Evolutionary conservation across 92 coral and sea anemone genomes (phyloP).

Genomic region (Montipora capitata): DNA sequence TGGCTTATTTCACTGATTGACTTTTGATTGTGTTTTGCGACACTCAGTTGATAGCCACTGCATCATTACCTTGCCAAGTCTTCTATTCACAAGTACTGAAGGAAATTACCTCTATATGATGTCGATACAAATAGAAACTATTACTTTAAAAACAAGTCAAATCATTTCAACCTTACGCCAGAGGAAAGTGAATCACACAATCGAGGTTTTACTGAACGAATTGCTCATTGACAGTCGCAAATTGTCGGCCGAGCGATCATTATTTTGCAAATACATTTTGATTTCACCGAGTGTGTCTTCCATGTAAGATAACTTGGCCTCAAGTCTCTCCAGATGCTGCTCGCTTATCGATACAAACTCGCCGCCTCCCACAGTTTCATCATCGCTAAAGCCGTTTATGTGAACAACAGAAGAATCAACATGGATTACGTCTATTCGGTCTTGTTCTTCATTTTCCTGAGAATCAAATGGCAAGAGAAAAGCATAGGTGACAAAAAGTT

Average conservation of each 20-base stretch:
- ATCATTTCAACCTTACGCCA: neutral
- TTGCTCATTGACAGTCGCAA: neutral
- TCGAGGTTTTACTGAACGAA: neutral
- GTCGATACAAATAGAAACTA: too few relatives aligned
- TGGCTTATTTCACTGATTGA: too few relatives aligned
- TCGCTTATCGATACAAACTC: neutral
- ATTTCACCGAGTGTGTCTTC: conserved; percentile 19
- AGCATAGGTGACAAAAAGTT: too few relatives aligned
- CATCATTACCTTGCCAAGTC: too few relatives aligned
- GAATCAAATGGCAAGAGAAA: neutral
- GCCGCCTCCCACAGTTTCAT: neutral
- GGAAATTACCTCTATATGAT: neutral
- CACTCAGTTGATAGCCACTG: too few relatives aligned
- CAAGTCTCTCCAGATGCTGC: conserved; percentile 3
- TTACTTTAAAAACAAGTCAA: too few relatives aligned
- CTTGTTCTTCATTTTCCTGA: neutral
- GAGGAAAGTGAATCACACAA: conserved; percentile 9
- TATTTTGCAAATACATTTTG: neutral
- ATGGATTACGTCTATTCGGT: too few relatives aligned
- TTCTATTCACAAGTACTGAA: neutral
- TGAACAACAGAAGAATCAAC: too few relatives aligned
- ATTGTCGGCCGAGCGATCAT: neutral
- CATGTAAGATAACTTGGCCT: conserved; percentile 19
- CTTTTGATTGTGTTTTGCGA: too few relatives aligned
- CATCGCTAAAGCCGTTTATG: neutral